phyloP scores from a whole-genome alignment of 2,797 vertebrate genomes.

The Coregonus sp. region DNA sequence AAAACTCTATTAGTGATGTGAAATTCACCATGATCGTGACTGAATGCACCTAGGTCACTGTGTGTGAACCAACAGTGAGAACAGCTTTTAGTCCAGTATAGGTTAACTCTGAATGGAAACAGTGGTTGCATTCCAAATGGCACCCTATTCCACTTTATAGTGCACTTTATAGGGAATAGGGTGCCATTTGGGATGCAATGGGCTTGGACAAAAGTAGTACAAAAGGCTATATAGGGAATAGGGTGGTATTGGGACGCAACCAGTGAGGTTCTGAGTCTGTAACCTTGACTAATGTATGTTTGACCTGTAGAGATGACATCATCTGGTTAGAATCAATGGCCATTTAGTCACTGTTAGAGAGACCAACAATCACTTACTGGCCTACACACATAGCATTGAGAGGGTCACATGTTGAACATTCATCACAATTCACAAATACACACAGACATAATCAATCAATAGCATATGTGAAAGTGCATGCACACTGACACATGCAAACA shows the following conservation, averaged over 20 bases:
- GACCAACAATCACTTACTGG: conserved; percentile 8
- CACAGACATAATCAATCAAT: not conserved
- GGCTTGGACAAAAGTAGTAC: too few species aligned
- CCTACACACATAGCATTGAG: not conserved
- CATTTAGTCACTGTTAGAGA: conserved; percentile 33
- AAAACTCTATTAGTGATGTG: not conserved
- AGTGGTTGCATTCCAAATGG: too few species aligned
- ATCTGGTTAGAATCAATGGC: conserved; percentile 26
- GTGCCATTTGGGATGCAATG: too few species aligned
- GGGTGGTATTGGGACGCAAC: not conserved
- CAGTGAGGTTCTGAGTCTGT: not conserved
- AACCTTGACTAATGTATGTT: conserved; percentile 24
- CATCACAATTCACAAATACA: not conserved
- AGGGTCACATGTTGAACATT: not conserved
- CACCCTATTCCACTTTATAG: too few species aligned
- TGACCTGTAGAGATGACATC: not conserved
- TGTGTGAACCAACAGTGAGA: not conserved
- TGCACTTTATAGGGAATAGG: too few species aligned
- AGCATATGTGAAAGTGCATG: not conserved
- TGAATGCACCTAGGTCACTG: not conserved
- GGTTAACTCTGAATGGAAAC: not conserved
- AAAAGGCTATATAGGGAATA: not conserved
- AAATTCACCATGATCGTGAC: not conserved
- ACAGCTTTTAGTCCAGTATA: not conserved
- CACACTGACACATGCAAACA: conserved; percentile 2